These are phyloP conservation scores for Harpalus rubripes DNA, from an alignment of 2,888 invertebrate species.

Conservation along the genomic window DNA sequence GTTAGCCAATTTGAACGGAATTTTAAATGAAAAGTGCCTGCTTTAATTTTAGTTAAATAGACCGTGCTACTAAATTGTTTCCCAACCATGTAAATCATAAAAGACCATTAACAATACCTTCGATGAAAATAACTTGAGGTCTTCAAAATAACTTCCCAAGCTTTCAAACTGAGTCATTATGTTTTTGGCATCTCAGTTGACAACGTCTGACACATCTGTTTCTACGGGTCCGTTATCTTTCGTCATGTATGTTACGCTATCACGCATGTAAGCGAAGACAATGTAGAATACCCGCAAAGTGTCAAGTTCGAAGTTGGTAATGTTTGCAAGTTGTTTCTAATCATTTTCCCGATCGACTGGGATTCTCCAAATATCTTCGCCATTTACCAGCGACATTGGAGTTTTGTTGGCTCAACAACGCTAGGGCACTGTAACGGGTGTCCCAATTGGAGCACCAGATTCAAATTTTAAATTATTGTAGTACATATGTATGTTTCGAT, in stretches of 20 bases:
- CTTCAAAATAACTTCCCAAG: slow-evolving; percentile 34
- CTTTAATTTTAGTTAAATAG: slow-evolving; percentile 28
- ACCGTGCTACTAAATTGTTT: slow-evolving; percentile 26
- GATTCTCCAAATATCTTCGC: slow-evolving; percentile 20
- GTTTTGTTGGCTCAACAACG: neutral
- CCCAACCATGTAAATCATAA: slow-evolving; percentile 20
- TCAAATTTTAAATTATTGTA: no score
- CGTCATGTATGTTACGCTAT: slow-evolving; percentile 27
- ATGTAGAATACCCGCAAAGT: neutral
- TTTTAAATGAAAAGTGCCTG: slow-evolving; percentile 6
- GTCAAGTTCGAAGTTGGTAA: slow-evolving; percentile 44
- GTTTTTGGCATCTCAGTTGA: slow-evolving; percentile 45
- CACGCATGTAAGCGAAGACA: neutral
- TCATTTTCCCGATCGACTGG: slow-evolving; percentile 18
- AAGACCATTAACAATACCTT: slow-evolving; percentile 14
- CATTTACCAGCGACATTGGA: neutral
- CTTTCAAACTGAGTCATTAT: slow-evolving; percentile 29
- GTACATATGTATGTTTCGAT: no score
- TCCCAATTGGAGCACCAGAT: no score
- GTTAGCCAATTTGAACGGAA: slow-evolving; percentile 17
- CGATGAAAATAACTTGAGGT: slow-evolving; percentile 34
- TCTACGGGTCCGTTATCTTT: slow-evolving; percentile 38
- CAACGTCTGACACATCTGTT: slow-evolving; percentile 27
- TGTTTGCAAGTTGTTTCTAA: slow-evolving; percentile 28
- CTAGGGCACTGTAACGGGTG: neutral